These are phyloP conservation scores for Picus viridis DNA, from an alignment of 2,797 vertebrate species.

Conservation along the genomic window DNA sequence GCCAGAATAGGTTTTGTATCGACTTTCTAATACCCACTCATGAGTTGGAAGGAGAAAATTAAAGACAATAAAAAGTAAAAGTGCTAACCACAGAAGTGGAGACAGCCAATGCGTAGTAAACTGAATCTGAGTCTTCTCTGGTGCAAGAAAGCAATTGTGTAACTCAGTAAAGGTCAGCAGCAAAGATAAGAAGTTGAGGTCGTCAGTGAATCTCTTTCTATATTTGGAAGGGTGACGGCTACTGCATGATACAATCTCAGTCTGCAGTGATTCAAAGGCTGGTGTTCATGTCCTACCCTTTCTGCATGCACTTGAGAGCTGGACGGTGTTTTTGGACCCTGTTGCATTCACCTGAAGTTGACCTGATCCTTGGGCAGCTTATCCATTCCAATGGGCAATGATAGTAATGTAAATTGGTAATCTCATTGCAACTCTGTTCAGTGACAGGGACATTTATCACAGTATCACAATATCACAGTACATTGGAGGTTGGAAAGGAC, in stretches of 20 bases:
- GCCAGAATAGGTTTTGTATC: constrained; percentile 72
- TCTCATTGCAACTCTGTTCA: not conserved
- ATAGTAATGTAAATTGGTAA: not conserved
- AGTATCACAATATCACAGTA: too few species aligned
- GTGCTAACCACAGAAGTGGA: constrained; percentile 60
- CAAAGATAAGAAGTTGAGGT: constrained; percentile 55
- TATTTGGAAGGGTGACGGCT: constrained; percentile 50
- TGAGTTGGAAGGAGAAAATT: constrained; percentile 73
- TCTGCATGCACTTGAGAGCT: not conserved
- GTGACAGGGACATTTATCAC: not conserved
- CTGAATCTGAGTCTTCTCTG: not conserved
- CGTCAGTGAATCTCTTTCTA: constrained; percentile 56
- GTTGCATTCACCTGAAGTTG: not conserved
- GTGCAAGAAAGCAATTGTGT: constrained; percentile 4
- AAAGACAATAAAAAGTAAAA: constrained; percentile 78
- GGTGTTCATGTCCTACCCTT: not conserved
- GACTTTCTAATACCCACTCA: constrained; percentile 73
- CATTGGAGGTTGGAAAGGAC: too few species aligned
- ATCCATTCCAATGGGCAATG: not conserved
- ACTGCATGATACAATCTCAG: constrained; percentile 18
- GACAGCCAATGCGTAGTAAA: constrained; percentile 32
- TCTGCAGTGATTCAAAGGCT: not conserved
- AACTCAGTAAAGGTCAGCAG: constrained; percentile 57
- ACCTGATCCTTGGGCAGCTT: not conserved
- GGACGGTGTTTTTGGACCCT: not conserved